Base-by-base conservation (phyloP, 2,797 vertebrate genomes). In the Gadopsis bispinosus region DNA sequence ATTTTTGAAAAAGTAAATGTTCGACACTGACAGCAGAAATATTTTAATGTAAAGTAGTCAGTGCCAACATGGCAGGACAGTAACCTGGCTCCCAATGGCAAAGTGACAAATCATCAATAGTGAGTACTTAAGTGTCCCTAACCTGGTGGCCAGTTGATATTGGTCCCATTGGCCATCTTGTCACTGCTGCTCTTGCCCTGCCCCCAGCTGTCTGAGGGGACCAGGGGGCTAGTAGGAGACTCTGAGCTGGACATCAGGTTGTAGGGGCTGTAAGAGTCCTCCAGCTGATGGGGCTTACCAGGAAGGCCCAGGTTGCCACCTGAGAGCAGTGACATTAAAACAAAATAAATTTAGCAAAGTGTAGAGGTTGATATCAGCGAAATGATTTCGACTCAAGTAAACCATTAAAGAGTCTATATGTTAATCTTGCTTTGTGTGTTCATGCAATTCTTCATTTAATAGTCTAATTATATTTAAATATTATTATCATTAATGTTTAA, bases 71-170 rank as follows among this genome's bases (percentile, higher is more conserved):
- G 7, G 14, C 17, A 3, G 5, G 14, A 63, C n/a, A 41, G 10
- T 17, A 13, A 33, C 20, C 35, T 8, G 31, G 10, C 14, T 64
- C 7, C 26, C 0, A 2, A 59, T 10, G 11, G 12, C 13, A 58
- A 50, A 31, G 11, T 64, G 47, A 22, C 14, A 58, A 51, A 33
- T 22, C 0, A 33, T 55, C 11, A 64, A 43, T 4, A 45, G 22
- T 39, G 22, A 63, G 22, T 3, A 11, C 22, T 65, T 9, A 2
- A 50, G 4, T 3, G 1, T 43, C 78, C 8, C 74, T 81, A 12
- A 99, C 98, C 98, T 96, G 98, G 98, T 82, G 98, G 98, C 98
- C 98, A 99, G 96, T 95, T 99, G 84, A 99, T 97, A 94, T 97
- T 99, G 92, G 97, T 97, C 92, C 98, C 98, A 41, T 98, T 99